Base-by-base conservation (phyloP, 2,888 invertebrate genomes). In the Lymantria monacha region DNA sequence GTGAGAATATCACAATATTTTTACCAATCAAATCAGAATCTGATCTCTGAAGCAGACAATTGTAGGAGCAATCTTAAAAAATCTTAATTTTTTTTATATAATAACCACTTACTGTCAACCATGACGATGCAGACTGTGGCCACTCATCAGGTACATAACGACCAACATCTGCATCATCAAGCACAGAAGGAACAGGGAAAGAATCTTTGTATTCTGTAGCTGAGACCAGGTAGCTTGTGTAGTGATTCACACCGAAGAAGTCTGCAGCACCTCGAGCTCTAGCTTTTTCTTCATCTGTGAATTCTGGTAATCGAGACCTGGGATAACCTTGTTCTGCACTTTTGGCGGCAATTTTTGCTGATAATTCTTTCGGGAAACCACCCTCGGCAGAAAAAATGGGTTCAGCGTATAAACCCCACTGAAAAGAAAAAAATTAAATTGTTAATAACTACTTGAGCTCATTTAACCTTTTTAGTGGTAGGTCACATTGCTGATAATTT, bases 221-320 rank as follows among this genome's bases (percentile, higher is more conserved):
- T 0, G 82, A 78, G 7, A 82, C 54, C 0, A 76, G 48, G 0
- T 5, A 73, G 0, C 91, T 76, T 0, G 94, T 93, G 71, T 96
- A 96, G 49, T 94, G 92, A 66, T 96, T 96, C 7, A 96, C 79
- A 0, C 95, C 85, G 1, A 83, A 74, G 70, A 85, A 87, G 54
- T 87, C 87, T 0, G 70, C 51, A 0, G 80, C 44, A 7, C 87
- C 87, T 42, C 60, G 74, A 0, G 77, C 74, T 3, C 76, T 70
- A 0, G 58, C 56, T 2, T 63, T 69, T 72, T 92, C 90, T 46
- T 84, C 78, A 11, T 71, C 63, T 0, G 87, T 83, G 55, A 91
- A 90, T 9, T 66, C 63, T 1, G 91, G 92, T 40, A 92, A 61
- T 2, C 91, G 76, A 1, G 92, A 91, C 33, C 70, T 53, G 0